Conservation (phyloP, 1,140 invertebrate genomes). For the Leptinotarsa undecemlineata region DNA sequence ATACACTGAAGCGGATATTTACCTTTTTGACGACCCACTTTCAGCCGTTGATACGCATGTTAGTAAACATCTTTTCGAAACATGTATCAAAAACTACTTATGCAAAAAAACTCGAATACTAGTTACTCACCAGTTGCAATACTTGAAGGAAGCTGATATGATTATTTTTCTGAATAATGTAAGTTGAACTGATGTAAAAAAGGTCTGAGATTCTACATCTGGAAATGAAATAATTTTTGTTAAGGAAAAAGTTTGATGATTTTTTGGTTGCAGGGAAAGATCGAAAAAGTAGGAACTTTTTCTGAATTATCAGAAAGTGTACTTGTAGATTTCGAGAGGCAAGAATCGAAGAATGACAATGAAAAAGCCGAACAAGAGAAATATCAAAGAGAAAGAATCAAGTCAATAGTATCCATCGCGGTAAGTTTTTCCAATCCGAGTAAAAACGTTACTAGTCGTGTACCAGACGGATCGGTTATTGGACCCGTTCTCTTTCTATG, state of each 20-base stretch:
- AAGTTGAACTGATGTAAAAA: constrained; percentile 34
- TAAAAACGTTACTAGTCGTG: too few relatives aligned
- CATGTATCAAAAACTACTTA: constrained; percentile 65
- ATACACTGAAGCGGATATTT: constrained; percentile 77
- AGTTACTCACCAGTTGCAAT: constrained; percentile 72
- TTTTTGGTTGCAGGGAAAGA: constrained; percentile 51
- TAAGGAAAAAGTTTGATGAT: too few relatives aligned
- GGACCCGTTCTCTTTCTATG: too few relatives aligned
- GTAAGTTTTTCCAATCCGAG: not conserved
- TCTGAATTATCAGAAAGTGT: constrained; percentile 48
- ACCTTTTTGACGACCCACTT: constrained; percentile 48
- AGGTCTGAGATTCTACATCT: not conserved
- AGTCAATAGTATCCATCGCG: constrained; percentile 32
- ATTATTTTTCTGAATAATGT: constrained; percentile 75
- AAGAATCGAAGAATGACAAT: constrained; percentile 23
- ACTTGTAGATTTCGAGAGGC: constrained; percentile 24
- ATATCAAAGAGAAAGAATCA: constrained; percentile 28
- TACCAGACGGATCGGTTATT: too few relatives aligned
- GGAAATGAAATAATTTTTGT: not conserved
- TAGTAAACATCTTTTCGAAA: constrained; percentile 76
- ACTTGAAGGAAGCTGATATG: constrained; percentile 61
- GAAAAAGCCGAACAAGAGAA: constrained; percentile 10
- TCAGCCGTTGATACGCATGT: constrained; percentile 77
- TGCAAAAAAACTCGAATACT: constrained; percentile 66
- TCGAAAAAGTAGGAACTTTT: constrained; percentile 52